These are phyloP conservation scores for Caenorhabditis tropicalis DNA, from an alignment of 1,140 invertebrate species.

Conservation along the genomic window DNA sequence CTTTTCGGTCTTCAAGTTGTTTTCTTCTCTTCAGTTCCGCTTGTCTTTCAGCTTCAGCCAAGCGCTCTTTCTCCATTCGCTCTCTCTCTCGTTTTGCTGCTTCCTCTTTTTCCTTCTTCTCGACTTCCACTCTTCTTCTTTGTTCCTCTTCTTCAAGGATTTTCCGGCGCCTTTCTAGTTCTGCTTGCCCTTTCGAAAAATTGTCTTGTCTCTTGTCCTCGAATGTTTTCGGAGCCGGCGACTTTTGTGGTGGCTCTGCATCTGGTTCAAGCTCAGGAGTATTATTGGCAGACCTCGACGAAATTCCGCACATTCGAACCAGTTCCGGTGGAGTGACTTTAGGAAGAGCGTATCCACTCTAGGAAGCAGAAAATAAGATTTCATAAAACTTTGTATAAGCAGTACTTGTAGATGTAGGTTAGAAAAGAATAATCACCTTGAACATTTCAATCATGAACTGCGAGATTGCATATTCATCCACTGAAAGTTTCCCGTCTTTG, in stretches of 20 bases:
- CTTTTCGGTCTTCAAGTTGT: constrained; percentile 63
- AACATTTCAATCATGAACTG: constrained; percentile 71
- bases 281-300: constrained; percentile 46
- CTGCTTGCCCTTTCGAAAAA: constrained; percentile 95
- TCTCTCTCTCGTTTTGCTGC: constrained; percentile 89
- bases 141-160: constrained; percentile 79
- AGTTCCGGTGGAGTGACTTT: constrained; percentile 64
- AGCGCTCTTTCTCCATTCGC: constrained; percentile 82
- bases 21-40: constrained; percentile 82
- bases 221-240: constrained; percentile 78
- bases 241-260: constrained; percentile 67
- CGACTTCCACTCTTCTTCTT: constrained; percentile 73
- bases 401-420: constrained; percentile 30
- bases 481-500: constrained; percentile 69
- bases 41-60: constrained; percentile 78
- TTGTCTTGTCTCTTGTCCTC: constrained; percentile 97
- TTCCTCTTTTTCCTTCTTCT: constrained; percentile 82
- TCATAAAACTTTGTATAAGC: constrained; percentile 9
- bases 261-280: constrained; percentile 56
- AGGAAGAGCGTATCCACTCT: constrained; percentile 67
- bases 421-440: constrained; percentile 62
- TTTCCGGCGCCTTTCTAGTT: constrained; percentile 88
- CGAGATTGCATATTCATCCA: constrained; percentile 71
- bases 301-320: constrained; percentile 49
- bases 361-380: constrained; percentile 7